phyloP scores from a whole-genome alignment of 2,888 invertebrate genomes.

The Drosophila melanosoma region DNA sequence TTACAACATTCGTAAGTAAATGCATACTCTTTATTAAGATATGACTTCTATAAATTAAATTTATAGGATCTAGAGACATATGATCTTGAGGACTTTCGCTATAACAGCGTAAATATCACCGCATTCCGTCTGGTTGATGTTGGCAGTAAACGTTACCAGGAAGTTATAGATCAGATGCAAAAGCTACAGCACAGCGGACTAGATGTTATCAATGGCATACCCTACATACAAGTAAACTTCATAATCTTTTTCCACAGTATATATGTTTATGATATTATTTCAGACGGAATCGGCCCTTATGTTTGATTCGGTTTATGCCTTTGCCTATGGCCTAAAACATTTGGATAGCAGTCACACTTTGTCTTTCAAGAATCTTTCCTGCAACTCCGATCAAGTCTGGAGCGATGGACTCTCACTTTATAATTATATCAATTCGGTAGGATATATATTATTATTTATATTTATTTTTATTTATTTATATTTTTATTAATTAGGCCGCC shows the following conservation, averaged over 20 bases:
- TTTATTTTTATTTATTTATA: not conserved
- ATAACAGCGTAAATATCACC: slow-evolving; percentile 98
- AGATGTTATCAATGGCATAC: slow-evolving; percentile 89
- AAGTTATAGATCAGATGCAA: slow-evolving; percentile 93
- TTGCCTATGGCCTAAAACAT: slow-evolving; percentile 91
- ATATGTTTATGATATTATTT: slow-evolving; percentile 7
- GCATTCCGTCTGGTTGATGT: slow-evolving; percentile 95
- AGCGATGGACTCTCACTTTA: slow-evolving; percentile 90
- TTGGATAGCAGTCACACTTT: slow-evolving; percentile 90
- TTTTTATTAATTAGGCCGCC: slow-evolving; percentile 87
- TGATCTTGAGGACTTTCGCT: slow-evolving; percentile 95
- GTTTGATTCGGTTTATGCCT: slow-evolving; percentile 93
- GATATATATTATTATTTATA: slow-evolving; percentile 47
- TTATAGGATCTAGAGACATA: slow-evolving; percentile 93
- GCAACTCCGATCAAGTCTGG: slow-evolving; percentile 92
- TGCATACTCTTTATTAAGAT: not conserved
- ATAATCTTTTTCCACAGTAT: not conserved
- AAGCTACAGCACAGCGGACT: slow-evolving; percentile 93
- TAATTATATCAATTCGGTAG: slow-evolving; percentile 90
- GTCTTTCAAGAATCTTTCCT: slow-evolving; percentile 91
- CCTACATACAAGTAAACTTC: slow-evolving; percentile 88
- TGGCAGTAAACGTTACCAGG: slow-evolving; percentile 90
- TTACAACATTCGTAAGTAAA: slow-evolving; percentile 96
- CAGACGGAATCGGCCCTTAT: slow-evolving; percentile 94
- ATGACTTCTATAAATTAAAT: not conserved